A percentile compares a stretch with the other conserved stretches of the same genome.
These are phyloP conservation scores for Dolichopus griseipennis DNA, from an alignment of 2,888 invertebrate species.

Conservation along the genomic window DNA sequence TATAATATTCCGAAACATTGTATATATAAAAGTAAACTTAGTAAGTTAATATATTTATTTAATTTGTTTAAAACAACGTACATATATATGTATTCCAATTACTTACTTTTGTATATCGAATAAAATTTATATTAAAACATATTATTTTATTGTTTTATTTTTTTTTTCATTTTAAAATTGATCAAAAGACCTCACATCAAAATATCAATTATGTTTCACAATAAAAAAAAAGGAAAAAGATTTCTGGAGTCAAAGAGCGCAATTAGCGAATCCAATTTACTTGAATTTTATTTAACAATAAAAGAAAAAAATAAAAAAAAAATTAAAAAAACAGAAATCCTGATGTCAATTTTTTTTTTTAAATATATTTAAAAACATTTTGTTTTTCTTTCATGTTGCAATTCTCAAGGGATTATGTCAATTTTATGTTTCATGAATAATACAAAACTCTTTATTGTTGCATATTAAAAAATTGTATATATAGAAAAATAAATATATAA, in stretches of 20 bases:
- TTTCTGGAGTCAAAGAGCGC: slow-evolving; percentile 3
- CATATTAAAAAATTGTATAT: no score
- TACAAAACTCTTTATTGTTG: not conserved
- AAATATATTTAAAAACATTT: not conserved
- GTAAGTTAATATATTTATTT: no score
- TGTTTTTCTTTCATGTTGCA: not conserved
- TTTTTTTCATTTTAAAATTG: slow-evolving; percentile 1
- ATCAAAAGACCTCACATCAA: not conserved
- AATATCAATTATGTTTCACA: not conserved
- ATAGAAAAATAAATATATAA: no score
- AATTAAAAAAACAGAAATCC: not conserved
- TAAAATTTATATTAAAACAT: no score
- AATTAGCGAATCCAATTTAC: slow-evolving; percentile 4
- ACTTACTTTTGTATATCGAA: no score
- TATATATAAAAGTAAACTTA: no score
- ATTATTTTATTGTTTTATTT: not conserved
- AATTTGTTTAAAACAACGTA: no score
- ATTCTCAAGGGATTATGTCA: slow-evolving; percentile 4
- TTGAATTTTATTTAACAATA: not conserved
- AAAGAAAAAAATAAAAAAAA: not conserved
- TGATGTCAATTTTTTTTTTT: not conserved
- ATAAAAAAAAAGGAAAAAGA: no score
- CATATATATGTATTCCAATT: no score
- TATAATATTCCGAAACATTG: no score
- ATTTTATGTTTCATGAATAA: not conserved